phyloP scores from a whole-genome alignment of 1,140 invertebrate genomes.

The Cydia fagiglandana region DNA sequence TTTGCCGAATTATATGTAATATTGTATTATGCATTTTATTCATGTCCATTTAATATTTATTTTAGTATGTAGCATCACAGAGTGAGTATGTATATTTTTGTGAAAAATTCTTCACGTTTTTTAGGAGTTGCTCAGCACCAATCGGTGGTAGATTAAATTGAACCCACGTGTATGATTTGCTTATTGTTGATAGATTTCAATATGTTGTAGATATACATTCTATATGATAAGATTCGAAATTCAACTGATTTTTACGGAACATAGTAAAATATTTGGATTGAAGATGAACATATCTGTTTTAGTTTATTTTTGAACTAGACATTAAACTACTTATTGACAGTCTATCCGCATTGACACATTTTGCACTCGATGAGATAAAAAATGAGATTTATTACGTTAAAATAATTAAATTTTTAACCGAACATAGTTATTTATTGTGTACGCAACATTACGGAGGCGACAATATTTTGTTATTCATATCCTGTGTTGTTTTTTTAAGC shows the following conservation, averaged over 20 bases:
- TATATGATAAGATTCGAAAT: neutral
- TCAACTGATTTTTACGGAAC: neutral
- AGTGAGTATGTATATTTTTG: slow-evolving; percentile 16
- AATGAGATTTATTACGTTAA: neutral
- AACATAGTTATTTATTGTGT: slow-evolving; percentile 2
- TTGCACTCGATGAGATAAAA: neutral
- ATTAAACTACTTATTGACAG: neutral
- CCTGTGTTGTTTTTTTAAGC: slow-evolving; percentile 10
- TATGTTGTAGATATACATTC: slow-evolving; percentile 6
- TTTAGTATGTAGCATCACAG: slow-evolving; percentile 25
- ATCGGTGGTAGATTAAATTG: neutral
- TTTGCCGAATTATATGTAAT: slow-evolving; percentile 58
- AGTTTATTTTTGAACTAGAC: neutral
- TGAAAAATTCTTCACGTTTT: neutral
- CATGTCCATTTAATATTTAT: slow-evolving; percentile 28
- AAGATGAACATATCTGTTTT: slow-evolving; percentile 3
- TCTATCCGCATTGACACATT: neutral
- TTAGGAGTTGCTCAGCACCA: slow-evolving; percentile 5
- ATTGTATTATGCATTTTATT: slow-evolving; percentile 39
- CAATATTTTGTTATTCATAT: neutral
- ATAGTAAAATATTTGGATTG: neutral
- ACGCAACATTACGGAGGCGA: neutral
- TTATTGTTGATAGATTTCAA: neutral
- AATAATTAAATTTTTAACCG: neutral
- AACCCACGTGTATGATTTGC: neutral